phyloP scores from a whole-genome alignment of 2,888 invertebrate genomes.

The Octodonta nipae region DNA sequence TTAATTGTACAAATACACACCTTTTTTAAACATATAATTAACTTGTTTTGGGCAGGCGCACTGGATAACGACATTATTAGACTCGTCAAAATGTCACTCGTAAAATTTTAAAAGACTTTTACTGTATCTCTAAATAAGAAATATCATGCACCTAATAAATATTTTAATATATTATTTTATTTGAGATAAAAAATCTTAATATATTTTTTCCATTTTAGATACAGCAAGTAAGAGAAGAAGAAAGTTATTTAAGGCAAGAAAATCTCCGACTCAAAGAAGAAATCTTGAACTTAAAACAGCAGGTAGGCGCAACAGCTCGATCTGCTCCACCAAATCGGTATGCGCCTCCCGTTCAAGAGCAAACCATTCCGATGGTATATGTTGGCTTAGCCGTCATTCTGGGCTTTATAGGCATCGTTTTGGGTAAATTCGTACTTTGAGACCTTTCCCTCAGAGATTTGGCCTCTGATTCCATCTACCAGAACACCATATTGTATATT shows the following conservation, averaged over 20 bases:
- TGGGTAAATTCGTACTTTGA: slow-evolving; percentile 75
- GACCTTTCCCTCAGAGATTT: slow-evolving; percentile 24
- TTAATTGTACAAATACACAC: too few species aligned
- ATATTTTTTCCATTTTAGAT: slow-evolving; percentile 39
- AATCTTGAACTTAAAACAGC: slow-evolving; percentile 46
- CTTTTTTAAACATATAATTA: too few species aligned
- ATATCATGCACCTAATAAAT: too few species aligned
- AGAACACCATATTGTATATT: slow-evolving; percentile 2
- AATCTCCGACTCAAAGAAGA: slow-evolving; percentile 72
- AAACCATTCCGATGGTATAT: slow-evolving; percentile 48
- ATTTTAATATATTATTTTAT: too few species aligned
- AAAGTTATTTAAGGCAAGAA: slow-evolving; percentile 69
- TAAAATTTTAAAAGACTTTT: too few species aligned
- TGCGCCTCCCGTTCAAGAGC: slow-evolving; percentile 46
- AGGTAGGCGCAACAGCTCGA: slow-evolving; percentile 29
- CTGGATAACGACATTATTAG: too few species aligned
- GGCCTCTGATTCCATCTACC: slow-evolving; percentile 1
- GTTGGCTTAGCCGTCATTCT: slow-evolving; percentile 53
- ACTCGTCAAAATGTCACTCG: too few species aligned
- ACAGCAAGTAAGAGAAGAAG: slow-evolving; percentile 62
- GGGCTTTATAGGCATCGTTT: slow-evolving; percentile 58
- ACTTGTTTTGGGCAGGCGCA: too few species aligned
- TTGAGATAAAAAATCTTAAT: too few species aligned
- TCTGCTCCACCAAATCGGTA: slow-evolving; percentile 35
- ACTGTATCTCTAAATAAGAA: too few species aligned